phyloP scores from a whole-genome alignment of 2,113 vertebrate species.

The Prunella fulvescens region DNA sequence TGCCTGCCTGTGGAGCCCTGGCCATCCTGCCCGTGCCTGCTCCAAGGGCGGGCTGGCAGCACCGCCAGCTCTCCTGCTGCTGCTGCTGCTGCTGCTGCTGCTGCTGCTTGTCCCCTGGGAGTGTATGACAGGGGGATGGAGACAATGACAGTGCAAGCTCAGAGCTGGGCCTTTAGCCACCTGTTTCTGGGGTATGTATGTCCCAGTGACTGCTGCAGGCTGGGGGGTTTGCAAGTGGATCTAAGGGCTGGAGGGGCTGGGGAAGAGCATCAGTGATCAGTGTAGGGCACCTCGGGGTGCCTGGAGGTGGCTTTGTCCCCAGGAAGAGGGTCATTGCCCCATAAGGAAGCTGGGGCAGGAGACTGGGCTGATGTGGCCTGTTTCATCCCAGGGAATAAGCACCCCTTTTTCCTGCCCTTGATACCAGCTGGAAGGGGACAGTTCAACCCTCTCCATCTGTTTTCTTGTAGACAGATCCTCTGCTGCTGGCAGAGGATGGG shows the following conservation, averaged over 20 bases:
- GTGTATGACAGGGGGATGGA: neutral
- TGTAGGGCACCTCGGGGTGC: neutral
- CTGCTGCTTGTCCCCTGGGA: neutral
- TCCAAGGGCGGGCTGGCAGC: neutral
- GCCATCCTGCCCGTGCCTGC: slow-evolving; percentile 27
- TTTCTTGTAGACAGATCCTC: neutral
- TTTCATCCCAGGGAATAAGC: neutral
- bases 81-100: neutral
- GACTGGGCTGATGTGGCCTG: neutral
- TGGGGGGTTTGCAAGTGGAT: neutral
- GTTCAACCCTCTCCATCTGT: neutral
- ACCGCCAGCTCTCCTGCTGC: neutral
- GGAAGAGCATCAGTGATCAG: neutral
- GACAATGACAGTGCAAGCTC: neutral
- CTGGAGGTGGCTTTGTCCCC: neutral
- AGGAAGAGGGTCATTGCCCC: neutral
- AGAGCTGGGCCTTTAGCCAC: neutral
- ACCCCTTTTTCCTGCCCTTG: neutral
- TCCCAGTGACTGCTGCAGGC: neutral
- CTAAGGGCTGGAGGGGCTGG: neutral
- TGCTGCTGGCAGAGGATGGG: neutral
- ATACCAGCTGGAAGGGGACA: neutral
- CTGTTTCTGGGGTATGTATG: neutral
- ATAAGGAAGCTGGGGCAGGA: neutral
- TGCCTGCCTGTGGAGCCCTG: slow-evolving; percentile 35